Conservation (phyloP, 2,888 invertebrate species). For the Apamea anceps region DNA sequence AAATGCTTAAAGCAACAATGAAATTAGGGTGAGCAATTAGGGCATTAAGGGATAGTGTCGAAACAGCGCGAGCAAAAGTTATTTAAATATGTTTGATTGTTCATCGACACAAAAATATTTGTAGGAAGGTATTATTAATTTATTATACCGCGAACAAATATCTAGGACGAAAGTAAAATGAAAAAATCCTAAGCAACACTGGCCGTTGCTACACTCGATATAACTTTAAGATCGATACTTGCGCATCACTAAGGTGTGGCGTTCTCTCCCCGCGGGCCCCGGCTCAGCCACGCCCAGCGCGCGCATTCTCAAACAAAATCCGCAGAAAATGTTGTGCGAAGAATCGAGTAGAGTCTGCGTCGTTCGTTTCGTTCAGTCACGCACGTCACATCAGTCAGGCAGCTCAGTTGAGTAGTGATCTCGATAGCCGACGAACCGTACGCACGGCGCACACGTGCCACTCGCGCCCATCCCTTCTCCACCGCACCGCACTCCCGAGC, state of each 20-base stretch:
- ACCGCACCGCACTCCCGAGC: slow-evolving; percentile 72
- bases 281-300: slow-evolving; percentile 85
- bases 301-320: slow-evolving; percentile 87
- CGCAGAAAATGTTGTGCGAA: slow-evolving; percentile 83
- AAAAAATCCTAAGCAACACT: slow-evolving; percentile 27
- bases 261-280: slow-evolving; percentile 84
- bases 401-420: slow-evolving; percentile 84
- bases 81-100: not conserved
- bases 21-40: not conserved
- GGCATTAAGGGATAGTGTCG: not conserved
- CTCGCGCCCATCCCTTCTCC: slow-evolving; percentile 79
- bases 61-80: not conserved
- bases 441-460: slow-evolving; percentile 85
- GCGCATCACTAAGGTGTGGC: slow-evolving; percentile 79
- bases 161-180: not conserved
- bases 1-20: not conserved
- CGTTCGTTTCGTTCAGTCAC: slow-evolving; percentile 80
- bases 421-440: slow-evolving; percentile 82
- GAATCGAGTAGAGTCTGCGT: slow-evolving; percentile 78
- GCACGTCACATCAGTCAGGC: slow-evolving; percentile 79
- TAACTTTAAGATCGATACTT: slow-evolving; percentile 77
- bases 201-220: slow-evolving; percentile 68
- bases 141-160: not conserved
- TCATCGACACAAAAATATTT: not conserved
- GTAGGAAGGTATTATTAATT: not conserved